phyloP scores from a whole-genome alignment of 92 coral and sea anemone genomes.

The Heteractis magnifica region DNA sequence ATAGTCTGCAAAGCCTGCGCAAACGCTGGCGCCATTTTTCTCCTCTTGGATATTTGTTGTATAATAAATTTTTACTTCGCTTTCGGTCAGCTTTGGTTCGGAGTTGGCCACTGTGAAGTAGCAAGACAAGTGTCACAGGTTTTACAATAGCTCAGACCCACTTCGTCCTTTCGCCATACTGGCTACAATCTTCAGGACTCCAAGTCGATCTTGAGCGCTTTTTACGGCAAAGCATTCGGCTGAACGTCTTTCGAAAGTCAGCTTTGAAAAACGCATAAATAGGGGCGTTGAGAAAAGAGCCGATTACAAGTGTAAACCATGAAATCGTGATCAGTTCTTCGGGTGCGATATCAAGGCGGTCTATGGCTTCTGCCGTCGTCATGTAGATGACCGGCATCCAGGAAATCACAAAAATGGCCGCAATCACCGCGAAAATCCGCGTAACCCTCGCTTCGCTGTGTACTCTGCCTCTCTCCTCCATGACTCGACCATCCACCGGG shows the following conservation, averaged over 20 bases:
- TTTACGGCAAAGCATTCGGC: constrained; percentile 35
- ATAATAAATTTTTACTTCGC: neutral
- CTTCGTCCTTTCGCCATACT: constrained; percentile 8
- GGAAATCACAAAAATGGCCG: constrained; percentile 67
- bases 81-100: neutral
- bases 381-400: constrained; percentile 86
- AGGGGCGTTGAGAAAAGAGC: constrained; percentile 70
- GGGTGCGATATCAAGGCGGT: constrained; percentile 50
- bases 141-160: constrained; percentile 13
- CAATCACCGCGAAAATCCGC: constrained; percentile 74
- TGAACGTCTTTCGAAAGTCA: constrained; percentile 68
- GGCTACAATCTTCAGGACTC: constrained; percentile 49
- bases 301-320: constrained; percentile 76
- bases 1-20: neutral
- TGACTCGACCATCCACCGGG: constrained; percentile 42
- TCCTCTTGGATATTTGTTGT: neutral
- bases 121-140: neutral
- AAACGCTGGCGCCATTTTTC: neutral
- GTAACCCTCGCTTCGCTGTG: constrained; percentile 77
- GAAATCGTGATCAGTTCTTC: constrained; percentile 49
- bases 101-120: neutral
- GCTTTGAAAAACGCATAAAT: constrained; percentile 77
- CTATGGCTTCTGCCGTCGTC: constrained; percentile 68
- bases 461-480: constrained; percentile 59
- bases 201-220: constrained; percentile 35